These are phyloP conservation scores for Ceratitis capitata DNA, from an alignment of 1,140 invertebrate genomes.

Conservation along the genomic window DNA sequence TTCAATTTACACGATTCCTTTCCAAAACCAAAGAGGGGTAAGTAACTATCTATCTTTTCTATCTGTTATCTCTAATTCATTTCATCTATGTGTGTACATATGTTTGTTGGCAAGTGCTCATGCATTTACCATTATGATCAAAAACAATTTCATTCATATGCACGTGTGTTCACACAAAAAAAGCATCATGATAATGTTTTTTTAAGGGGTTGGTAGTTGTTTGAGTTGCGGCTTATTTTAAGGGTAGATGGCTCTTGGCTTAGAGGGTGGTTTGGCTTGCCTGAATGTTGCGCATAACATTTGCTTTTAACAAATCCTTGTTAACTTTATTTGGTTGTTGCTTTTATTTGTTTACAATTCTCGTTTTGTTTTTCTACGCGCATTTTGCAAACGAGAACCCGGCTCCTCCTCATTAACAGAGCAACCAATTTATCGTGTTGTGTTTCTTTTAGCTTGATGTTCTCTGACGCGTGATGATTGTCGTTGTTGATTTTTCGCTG, in stretches of 20 bases:
- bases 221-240: not conserved
- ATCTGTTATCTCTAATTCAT: no score
- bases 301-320: not conserved
- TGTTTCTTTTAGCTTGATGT: not conserved
- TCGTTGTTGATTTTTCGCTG: not conserved
- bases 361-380: not conserved
- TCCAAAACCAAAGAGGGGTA: constrained; percentile 87
- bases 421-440: not conserved
- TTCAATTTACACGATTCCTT: constrained; percentile 93
- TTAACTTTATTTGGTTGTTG: constrained; percentile 14
- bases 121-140: not conserved
- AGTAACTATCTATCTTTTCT: constrained; percentile 46
- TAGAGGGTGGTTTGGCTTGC: constrained; percentile 14
- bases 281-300: not conserved
- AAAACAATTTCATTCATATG: not conserved
- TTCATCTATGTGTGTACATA: not conserved
- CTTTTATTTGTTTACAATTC: not conserved
- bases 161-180: no score
- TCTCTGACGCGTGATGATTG: not conserved
- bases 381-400: not conserved
- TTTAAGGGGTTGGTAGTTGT: not conserved
- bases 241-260: constrained; percentile 18
- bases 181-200: no score
- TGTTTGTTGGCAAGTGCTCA: no score
- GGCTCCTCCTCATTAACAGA: not conserved